A percentile compares a stretch with the other conserved stretches of the same genome.
These are phyloP conservation scores for Phengaris alcon DNA, from an alignment of 2,888 invertebrate species.

Conservation along the genomic window DNA sequence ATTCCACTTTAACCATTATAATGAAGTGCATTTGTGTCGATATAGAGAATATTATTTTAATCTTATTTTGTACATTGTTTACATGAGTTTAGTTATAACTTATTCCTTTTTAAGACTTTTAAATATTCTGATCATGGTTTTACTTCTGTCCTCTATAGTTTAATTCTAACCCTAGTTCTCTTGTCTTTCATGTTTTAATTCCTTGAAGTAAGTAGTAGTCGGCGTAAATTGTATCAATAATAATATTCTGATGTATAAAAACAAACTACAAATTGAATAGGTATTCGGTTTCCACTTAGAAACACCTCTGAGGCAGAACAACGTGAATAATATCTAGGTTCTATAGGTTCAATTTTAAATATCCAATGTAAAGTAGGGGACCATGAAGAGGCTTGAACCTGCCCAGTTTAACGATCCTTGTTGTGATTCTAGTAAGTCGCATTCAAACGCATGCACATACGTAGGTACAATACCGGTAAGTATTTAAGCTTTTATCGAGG, in stretches of 20 bases:
- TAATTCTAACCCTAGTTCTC: background rate
- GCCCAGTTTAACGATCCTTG: background rate
- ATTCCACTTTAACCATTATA: constrained; percentile 30
- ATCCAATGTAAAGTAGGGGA: background rate
- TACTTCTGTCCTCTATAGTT: background rate
- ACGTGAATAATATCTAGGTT: no score
- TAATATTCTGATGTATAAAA: no score
- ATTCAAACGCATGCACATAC: constrained; percentile 46
- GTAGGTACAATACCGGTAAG: constrained; percentile 68
- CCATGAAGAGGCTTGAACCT: background rate
- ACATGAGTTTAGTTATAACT: background rate
- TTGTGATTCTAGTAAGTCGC: background rate
- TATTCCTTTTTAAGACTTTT: background rate
- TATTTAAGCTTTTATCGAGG: constrained; percentile 79
- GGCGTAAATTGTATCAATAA: no score
- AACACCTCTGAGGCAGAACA: no score
- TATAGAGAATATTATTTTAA: constrained; percentile 14
- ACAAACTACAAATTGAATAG: no score
- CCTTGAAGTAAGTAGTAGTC: no score
- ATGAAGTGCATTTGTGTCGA: background rate
- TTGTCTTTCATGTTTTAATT: background rate
- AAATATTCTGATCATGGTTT: background rate
- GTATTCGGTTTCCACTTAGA: no score
- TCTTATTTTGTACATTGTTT: background rate
- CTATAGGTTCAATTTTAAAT: background rate